phyloP scores from a whole-genome alignment of 2,888 invertebrate species.

The Pyrrhia umbra region DNA sequence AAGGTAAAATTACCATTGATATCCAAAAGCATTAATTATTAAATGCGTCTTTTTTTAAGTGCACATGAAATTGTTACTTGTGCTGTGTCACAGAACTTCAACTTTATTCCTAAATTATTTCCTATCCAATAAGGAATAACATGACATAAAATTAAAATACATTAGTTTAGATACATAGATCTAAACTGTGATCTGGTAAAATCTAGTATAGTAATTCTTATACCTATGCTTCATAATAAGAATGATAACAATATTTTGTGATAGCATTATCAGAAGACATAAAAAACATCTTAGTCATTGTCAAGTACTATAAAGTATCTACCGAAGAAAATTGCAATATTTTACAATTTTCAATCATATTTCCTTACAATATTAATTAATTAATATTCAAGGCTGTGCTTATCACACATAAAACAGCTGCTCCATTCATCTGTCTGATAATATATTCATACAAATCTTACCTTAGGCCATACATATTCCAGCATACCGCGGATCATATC shows the following conservation, averaged over 20 bases:
- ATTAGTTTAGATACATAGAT: no score
- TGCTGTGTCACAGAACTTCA: no score
- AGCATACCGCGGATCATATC: slow-evolving; percentile 97
- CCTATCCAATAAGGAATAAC: no score
- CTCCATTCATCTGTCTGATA: not conserved
- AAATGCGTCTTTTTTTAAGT: no score
- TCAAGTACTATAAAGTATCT: not conserved
- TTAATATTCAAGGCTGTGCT: slow-evolving; percentile 24
- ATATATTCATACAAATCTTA: slow-evolving; percentile 72
- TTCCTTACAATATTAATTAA: not conserved
- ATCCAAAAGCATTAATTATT: no score
- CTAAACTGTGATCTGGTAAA: not conserved
- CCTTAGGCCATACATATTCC: slow-evolving; percentile 98
- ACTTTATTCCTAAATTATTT: no score
- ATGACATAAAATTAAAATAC: no score
- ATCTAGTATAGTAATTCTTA: not conserved
- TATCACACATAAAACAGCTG: slow-evolving; percentile 24
- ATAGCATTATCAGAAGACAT: not conserved
- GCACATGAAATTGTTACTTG: no score
- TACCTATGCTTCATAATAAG: not conserved
- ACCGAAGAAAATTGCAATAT: not conserved
- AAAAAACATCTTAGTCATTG: not conserved
- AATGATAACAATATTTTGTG: not conserved
- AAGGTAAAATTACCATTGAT: no score
- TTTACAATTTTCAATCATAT: not conserved